phyloP scores from a whole-genome alignment of 2,888 invertebrate species.

The Sceliomorpha sp. region DNA sequence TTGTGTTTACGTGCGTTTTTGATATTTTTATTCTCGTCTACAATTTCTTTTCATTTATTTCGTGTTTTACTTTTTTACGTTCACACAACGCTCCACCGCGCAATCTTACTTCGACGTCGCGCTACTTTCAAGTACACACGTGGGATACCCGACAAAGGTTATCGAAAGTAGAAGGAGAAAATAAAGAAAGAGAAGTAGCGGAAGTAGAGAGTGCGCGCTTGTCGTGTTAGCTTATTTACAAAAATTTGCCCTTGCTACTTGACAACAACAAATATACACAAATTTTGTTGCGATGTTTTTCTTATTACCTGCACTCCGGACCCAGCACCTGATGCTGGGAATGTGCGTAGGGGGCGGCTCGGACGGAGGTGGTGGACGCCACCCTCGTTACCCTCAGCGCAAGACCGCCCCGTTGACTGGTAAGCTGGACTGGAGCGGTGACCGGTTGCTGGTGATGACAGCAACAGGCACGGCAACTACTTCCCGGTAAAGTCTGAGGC shows the following conservation, averaged over 20 bases:
- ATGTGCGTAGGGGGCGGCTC: slow-evolving; percentile 80
- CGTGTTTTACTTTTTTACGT: slow-evolving; percentile 9
- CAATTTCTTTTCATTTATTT: slow-evolving; percentile 36
- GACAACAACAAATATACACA: slow-evolving; percentile 41
- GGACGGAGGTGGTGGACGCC: slow-evolving; percentile 81
- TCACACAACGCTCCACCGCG: slow-evolving; percentile 52
- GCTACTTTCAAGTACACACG: slow-evolving; percentile 52
- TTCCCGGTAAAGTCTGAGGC: slow-evolving; percentile 59
- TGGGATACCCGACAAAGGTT: slow-evolving; percentile 44
- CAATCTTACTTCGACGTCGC: slow-evolving; percentile 57
- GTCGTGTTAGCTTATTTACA: slow-evolving; percentile 34
- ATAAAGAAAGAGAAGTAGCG: slow-evolving; percentile 35
- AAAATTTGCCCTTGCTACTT: slow-evolving; percentile 31
- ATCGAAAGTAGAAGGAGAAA: slow-evolving; percentile 19
- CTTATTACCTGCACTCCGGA: slow-evolving; percentile 79
- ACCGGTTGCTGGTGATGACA: slow-evolving; percentile 64
- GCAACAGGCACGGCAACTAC: slow-evolving; percentile 77
- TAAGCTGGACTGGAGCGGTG: slow-evolving; percentile 70
- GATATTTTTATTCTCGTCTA: slow-evolving; percentile 46
- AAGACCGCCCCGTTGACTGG: slow-evolving; percentile 77
- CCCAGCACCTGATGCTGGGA: slow-evolving; percentile 79
- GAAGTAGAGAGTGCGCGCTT: slow-evolving; percentile 55
- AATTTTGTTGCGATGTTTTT: slow-evolving; percentile 48
- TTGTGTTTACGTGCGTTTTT: slow-evolving; percentile 55
- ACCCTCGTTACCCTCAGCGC: slow-evolving; percentile 80